Evolutionary conservation across 2,888 invertebrate genomes (phyloP).

Genomic region (Catocala sponsa): DNA sequence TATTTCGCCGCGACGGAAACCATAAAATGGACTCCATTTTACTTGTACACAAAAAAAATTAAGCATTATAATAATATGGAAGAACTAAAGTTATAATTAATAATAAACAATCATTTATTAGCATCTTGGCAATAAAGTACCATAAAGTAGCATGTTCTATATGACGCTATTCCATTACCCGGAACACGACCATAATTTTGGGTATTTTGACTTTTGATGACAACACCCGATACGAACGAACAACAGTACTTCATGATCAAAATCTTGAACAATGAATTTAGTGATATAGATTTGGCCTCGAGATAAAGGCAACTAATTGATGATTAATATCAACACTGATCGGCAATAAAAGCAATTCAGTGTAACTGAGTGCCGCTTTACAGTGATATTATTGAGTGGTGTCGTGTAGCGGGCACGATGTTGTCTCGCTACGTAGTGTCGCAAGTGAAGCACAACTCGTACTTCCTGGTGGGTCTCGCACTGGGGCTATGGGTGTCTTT

Average conservation of each 20-base stretch:
- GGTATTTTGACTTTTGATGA: not conserved
- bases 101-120: no score
- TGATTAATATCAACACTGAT: conserved; percentile 42
- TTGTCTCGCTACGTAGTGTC: conserved; percentile 80
- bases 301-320: conserved; percentile 48
- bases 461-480: conserved; percentile 86
- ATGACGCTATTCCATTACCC: no score
- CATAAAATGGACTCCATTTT: no score
- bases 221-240: conserved; percentile 4
- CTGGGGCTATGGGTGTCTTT: conserved; percentile 88
- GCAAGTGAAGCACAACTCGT: conserved; percentile 87
- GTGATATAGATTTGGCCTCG: conserved; percentile 30
- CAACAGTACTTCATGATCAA: not conserved
- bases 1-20: no score
- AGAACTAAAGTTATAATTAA: no score
- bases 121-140: no score
- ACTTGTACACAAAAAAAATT: no score
- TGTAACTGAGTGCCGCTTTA: conserved; percentile 1
- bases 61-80: no score
- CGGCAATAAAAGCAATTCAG: conserved; percentile 6
- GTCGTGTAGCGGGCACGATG: conserved; percentile 56
- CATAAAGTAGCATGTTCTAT: no score
- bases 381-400: conserved; percentile 1
- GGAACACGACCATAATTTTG: not conserved
- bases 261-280: conserved; percentile 14